Percentiles rank a stretch among this genome's conserved stretches.
Evolutionary conservation across 2,113 vertebrate species (phyloP).

Genomic region (Willisornis vidua): DNA sequence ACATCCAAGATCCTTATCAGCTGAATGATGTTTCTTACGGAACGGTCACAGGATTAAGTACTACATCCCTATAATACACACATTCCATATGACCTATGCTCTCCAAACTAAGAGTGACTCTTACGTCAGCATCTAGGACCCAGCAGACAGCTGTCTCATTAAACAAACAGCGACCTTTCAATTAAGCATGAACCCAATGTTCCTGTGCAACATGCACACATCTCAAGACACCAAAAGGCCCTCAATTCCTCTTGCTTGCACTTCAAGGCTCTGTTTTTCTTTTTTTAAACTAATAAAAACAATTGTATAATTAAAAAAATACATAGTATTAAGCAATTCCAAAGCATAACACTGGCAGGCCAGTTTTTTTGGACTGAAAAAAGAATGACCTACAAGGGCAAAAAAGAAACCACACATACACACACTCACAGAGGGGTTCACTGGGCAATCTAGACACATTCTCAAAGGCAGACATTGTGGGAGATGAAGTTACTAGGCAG

Average conservation of each 20-base stretch:
- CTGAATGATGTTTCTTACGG: background rate
- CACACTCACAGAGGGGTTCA: background rate
- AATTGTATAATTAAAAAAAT: background rate
- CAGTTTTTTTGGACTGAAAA: background rate
- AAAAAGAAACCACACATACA: background rate
- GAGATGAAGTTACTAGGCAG: slow-evolving; percentile 66
- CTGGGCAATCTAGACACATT: slow-evolving; percentile 43
- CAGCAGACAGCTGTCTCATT: background rate
- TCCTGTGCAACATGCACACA: background rate
- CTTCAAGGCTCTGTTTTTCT: background rate
- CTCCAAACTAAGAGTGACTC: background rate
- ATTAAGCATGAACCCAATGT: background rate
- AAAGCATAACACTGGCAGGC: background rate
- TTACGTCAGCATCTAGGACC: background rate
- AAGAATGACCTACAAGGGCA: background rate
- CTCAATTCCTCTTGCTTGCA: background rate
- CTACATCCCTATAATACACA: background rate
- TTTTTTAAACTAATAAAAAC: background rate
- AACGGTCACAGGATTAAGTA: background rate
- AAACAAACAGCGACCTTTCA: background rate
- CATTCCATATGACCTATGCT: background rate
- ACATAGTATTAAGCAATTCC: background rate
- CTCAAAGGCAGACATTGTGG: slow-evolving; percentile 38
- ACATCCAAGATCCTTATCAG: background rate
- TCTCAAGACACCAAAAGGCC: background rate